Base-by-base conservation (phyloP, 2,888 invertebrate genomes). In the Drosophila mimetica region DNA sequence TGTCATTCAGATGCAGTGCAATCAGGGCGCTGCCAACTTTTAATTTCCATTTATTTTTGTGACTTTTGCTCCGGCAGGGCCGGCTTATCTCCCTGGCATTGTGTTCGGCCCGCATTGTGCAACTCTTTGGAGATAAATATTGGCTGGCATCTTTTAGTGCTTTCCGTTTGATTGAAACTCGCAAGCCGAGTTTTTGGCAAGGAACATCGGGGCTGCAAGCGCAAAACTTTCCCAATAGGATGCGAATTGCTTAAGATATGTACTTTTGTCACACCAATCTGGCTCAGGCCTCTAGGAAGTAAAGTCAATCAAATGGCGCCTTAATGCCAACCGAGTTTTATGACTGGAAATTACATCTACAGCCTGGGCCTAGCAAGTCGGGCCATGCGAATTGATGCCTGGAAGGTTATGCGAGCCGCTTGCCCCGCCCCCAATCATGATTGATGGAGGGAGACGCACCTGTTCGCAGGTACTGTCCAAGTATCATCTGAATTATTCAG, bases 1-100 rank as follows among this genome's bases (percentile, higher is more conserved):
- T 34, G 59, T 46, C 48, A 57, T 66, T 58, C 64, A 55, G 42
- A 75, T 63, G 61, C 60, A 55, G 65, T 54, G 16, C 54, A 53
- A 52, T 65, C 41, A 18, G 63, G 39, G 9, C 18, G 8, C 25
- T 76, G 71, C 71, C 71, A 84, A 75, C 76, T 80, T 80, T 80
- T 81, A 84, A 81, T 84, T 80, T 84, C 57, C 78, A 71, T 85
- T 80, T 78, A 75, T 77, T 73, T 72, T 77, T 71, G 66, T 64
- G 80, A 80, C 75, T 75, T 76, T 53, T 71, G 61, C 57, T 73
- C 53, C 34, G 50, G 46, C 16, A 34, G 7, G 51, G 18, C 58
- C 48, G 57, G 73, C 65, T 75, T 79, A 80, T 84, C 73, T 67
- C 50, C 36, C 36, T 60, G 32, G 50, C 60, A 65, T 76, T 64